Evolutionary conservation across 2,888 invertebrate species (phyloP).

Genomic region (Melanostoma scalare): DNA sequence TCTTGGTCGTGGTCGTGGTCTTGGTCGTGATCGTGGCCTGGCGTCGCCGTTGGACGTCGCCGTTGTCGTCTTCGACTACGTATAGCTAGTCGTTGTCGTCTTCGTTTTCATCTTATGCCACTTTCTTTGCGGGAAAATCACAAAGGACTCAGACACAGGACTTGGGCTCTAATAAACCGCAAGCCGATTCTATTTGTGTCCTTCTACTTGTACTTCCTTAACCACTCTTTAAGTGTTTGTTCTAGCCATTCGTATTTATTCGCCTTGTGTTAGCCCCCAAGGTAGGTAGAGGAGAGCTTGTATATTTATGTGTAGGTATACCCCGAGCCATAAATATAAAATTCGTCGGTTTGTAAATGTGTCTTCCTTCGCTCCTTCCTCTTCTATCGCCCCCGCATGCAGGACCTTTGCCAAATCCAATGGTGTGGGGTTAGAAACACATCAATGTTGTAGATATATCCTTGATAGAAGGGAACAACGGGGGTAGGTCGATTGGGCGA

Average conservation of each 20-base stretch:
- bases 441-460: constrained; percentile 43
- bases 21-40: background rate
- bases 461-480: background rate
- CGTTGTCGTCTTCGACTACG: background rate
- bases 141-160: constrained; percentile 71
- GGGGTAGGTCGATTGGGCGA: background rate
- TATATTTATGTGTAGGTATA: constrained; percentile 24
- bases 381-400: background rate
- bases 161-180: constrained; percentile 73
- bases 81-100: background rate
- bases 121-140: constrained; percentile 64
- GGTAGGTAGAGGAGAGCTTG: constrained; percentile 31
- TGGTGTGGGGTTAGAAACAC: constrained; percentile 38
- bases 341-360: constrained; percentile 56
- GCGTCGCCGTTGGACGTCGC: constrained; percentile 54
- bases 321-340: constrained; percentile 65
- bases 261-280: constrained; percentile 67
- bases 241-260: constrained; percentile 73
- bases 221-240: constrained; percentile 75
- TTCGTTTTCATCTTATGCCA: constrained; percentile 15
- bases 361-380: constrained; percentile 31
- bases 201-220: constrained; percentile 70
- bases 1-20: constrained; percentile 4
- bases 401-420: background rate
- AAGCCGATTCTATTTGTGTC: constrained; percentile 74